A percentile compares a stretch with the other conserved stretches of the same genome.
These are phyloP conservation scores for Caerostris darwini DNA, from an alignment of 1,140 invertebrate species.

Conservation along the genomic window DNA sequence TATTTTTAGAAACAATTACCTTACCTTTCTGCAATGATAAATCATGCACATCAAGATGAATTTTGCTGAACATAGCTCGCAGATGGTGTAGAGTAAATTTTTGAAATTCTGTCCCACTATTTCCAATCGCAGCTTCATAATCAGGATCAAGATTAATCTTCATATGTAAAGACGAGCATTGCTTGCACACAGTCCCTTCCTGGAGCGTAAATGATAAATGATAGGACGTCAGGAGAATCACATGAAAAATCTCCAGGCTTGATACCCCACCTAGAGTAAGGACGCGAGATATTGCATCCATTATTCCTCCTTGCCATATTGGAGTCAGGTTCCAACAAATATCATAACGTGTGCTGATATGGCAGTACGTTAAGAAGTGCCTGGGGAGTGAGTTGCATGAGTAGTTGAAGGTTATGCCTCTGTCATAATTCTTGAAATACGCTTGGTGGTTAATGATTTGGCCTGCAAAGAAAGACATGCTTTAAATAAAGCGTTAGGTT, in stretches of 20 bases:
- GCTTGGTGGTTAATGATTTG: not conserved
- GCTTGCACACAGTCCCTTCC: not conserved
- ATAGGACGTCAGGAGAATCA: constrained; percentile 18
- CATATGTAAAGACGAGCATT: not conserved
- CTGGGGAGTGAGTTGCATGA: not conserved
- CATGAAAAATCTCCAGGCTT: constrained; percentile 51
- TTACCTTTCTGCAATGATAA: not conserved
- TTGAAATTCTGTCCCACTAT: not conserved
- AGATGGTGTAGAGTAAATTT: not conserved
- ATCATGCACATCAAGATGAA: not conserved
- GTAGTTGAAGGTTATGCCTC: not conserved
- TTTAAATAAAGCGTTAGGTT: not conserved
- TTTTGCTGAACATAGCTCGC: not conserved
- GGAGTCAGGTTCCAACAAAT: constrained; percentile 25
- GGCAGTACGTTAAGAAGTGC: not conserved
- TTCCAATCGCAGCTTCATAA: constrained; percentile 30
- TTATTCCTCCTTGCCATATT: constrained; percentile 24
- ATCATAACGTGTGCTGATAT: constrained; percentile 50
- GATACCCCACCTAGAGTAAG: not conserved
- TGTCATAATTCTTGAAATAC: not conserved
- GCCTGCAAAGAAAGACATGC: not conserved
- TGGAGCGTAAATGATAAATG: constrained; percentile 22
- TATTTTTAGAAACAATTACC: not conserved
- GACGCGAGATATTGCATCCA: constrained; percentile 24
- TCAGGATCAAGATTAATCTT: constrained; percentile 21